Base-by-base conservation (phyloP, 2,888 invertebrate genomes). In the Carterocephalus palaemon region DNA sequence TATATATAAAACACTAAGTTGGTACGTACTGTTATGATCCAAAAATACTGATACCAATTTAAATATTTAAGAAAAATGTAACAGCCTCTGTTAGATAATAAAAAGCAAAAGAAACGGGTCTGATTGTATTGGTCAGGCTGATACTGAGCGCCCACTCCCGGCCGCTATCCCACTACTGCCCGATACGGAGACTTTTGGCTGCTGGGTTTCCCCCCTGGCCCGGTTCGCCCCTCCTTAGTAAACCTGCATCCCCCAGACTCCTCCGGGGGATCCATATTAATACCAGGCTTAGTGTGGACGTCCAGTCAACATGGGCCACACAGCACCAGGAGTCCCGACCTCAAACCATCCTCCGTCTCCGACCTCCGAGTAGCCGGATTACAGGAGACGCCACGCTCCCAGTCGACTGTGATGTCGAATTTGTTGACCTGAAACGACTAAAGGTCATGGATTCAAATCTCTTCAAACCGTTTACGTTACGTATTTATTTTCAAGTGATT, bases 191-290 rank as follows among this genome's bases (percentile, higher is more conserved):
- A 94, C 95, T 97, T 96, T 97, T 96, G 96, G 95, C 96, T 97
- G 97, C 96, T 97, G 94, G 92, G 95, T 96, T 95, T 93, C 96
- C 95, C 95, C 95, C 93, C 97, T 97, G 95, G 95, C 96, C 97
- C 97, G 94, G 90, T 97, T 89, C 96, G 93, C 94, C 95, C 92
- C 95, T 96, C 97, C 92, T 97, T 96, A 94, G 92, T 90, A 90
- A 94, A 97, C 97, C 86, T 86, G 85, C 80, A 81, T 73, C 75
- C 64, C 78, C 76, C 76, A 65, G 90, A 92, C 91, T 97, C 95
- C 96, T 92, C 93, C 90, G 82, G 90, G 90, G 88, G 88, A 88
- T 89, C 96, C 96, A 97, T 96, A 95, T 97, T 93, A 94, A 97
- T 94, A 95, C 94, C 93, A 88, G 92, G 95, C 96, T 96, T 97